Evolutionary conservation across 92 coral and sea anemone genomes (phyloP).

Genomic region (Galaxea fascicularis): DNA sequence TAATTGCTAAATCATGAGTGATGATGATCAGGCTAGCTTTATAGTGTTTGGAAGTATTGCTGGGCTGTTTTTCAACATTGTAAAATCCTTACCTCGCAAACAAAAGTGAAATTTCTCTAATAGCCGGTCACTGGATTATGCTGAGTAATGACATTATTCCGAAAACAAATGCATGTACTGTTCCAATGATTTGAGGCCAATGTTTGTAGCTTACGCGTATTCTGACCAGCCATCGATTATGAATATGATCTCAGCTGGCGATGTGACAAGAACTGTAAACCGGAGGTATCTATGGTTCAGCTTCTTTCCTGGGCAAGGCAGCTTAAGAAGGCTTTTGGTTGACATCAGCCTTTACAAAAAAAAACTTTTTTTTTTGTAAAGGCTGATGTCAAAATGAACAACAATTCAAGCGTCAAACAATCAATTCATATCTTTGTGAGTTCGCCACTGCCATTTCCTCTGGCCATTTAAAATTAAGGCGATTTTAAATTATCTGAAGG

Average conservation of each 20-base stretch:
- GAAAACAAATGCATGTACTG: no score
- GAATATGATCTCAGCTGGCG: no score
- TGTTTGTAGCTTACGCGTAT: background rate
- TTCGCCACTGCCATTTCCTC: background rate
- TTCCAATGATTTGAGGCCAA: no score
- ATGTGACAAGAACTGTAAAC: background rate
- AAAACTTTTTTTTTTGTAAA: background rate
- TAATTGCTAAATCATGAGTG: no score
- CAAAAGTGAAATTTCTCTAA: no score
- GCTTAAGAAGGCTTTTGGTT: background rate
- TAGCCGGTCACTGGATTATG: no score
- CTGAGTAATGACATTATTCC: no score
- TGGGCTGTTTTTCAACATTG: no score
- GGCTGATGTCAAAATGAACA: background rate
- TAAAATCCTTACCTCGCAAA: no score
- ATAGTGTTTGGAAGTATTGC: no score
- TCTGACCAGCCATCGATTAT: no score
- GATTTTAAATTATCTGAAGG: background rate
- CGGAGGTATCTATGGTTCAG: conserved; percentile 12
- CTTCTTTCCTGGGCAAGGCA: conserved; percentile 28
- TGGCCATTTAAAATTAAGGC: background rate
- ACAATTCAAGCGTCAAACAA: background rate
- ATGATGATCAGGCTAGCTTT: no score
- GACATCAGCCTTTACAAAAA: background rate
- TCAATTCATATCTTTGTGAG: background rate